phyloP scores from a whole-genome alignment of 1,140 invertebrate genomes.

The Heliconius eleuchia region DNA sequence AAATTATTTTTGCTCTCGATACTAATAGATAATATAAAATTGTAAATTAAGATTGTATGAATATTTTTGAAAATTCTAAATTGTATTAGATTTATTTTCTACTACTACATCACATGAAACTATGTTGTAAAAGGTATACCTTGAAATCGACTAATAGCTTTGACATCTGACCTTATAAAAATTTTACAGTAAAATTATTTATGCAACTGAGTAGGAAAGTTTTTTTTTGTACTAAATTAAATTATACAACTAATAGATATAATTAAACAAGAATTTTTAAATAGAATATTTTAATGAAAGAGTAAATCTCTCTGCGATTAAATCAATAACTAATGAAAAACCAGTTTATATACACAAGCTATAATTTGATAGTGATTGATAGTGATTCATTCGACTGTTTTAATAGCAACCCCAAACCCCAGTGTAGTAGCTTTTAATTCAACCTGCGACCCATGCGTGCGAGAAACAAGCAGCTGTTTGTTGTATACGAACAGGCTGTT shows the following conservation, averaged over 20 bases:
- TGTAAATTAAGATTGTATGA: too few species aligned
- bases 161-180: background rate
- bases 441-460: constrained; percentile 20
- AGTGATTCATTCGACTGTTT: background rate
- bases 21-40: too few species aligned
- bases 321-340: background rate
- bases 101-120: background rate
- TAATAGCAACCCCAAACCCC: background rate
- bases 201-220: background rate
- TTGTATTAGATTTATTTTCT: background rate
- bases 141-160: background rate
- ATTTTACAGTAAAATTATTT: background rate
- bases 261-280: too few species aligned
- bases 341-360: background rate
- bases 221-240: too few species aligned
- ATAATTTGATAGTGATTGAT: background rate
- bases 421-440: background rate
- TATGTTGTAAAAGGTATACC: background rate
- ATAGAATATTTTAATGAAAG: too few species aligned
- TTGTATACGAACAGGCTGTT: constrained; percentile 38
- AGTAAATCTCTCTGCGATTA: too few species aligned
- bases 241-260: too few species aligned
- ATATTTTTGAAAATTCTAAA: background rate
- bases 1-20: too few species aligned
- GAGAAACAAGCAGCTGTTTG: constrained; percentile 39